Base-by-base conservation (phyloP, 2,888 invertebrate species). In the Trissoscelio sp. region DNA sequence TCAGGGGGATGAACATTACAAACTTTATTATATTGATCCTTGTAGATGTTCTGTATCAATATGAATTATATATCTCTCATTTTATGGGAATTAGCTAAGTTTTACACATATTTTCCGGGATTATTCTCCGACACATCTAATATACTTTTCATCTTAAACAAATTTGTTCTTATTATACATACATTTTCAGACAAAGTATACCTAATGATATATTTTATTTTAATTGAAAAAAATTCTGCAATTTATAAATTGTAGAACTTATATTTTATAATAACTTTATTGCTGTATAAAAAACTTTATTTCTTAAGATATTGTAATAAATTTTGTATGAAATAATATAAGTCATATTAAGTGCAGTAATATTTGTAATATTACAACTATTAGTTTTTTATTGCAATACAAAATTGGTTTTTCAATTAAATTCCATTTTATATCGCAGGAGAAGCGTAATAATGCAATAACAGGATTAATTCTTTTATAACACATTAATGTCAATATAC, bases 1-100 rank as follows among this genome's bases (percentile, higher is more conserved):
- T 66, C 66, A 16, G 39, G 66, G 24, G 48, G 20, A 16, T 5
- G 51, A 53, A 16, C 51, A 66, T 66, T 66, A 24, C 24, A 53
- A 53, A 48, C 66, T 66, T 51, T 66, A 66, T 66, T 66, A 48
- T 51, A 51, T 66, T 66, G 12, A 48, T 20, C 34, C 34, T 66
- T 14, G 4, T 22, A 39, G 20, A 48, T 51, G 37, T 53, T 53
- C 53, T 22, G 3, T 22, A 51, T 51, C 64, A 51, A 37, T 37
- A 51, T 51, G 12, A 66, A 53, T 24, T 53, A 39, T 24, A 39
- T 12, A 48, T 18, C 7, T 3, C 11, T 11, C 4, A 18, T 44
- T 44, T 16, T 18, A 18, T 2, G 44, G 7, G 18, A 62, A 46
- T 62, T 24, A 20, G 34, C 39, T 37, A 62, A 64, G 64, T 64